These are phyloP conservation scores for Eupithecia subumbrata DNA, from an alignment of 2,888 invertebrate genomes.

Conservation along the genomic window DNA sequence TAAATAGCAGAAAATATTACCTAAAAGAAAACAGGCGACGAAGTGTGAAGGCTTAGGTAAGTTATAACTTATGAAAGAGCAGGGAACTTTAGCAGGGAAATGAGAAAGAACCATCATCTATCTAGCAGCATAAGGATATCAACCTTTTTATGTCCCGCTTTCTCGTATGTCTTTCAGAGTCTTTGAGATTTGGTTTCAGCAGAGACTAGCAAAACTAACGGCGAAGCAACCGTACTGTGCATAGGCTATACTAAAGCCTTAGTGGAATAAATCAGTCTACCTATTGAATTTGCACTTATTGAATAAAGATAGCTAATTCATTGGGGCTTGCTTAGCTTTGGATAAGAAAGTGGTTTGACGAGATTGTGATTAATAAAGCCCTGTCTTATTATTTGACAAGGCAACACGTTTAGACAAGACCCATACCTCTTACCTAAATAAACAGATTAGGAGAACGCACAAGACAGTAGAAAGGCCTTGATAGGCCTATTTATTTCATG, in stretches of 20 bases:
- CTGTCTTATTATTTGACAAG: background rate
- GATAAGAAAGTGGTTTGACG: conserved; percentile 6
- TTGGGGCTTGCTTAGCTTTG: conserved; percentile 1
- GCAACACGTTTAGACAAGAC: too few species aligned
- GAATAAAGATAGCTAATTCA: conserved; percentile 30
- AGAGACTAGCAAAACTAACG: background rate
- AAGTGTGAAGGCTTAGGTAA: too few species aligned
- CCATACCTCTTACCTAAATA: background rate
- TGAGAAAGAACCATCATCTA: too few species aligned
- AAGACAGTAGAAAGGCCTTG: background rate
- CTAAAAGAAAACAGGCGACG: too few species aligned
- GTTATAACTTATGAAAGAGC: too few species aligned
- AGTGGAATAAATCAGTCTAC: conserved; percentile 27
- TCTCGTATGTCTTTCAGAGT: too few species aligned
- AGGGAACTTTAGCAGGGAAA: too few species aligned
- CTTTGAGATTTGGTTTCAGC: background rate
- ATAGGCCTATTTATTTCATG: too few species aligned
- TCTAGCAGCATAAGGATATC: too few species aligned
- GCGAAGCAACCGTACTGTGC: background rate
- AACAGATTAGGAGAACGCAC: background rate
- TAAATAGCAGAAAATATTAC: too few species aligned
- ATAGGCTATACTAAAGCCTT: background rate
- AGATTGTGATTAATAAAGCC: background rate
- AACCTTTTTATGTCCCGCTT: too few species aligned
- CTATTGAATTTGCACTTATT: conserved; percentile 28